Conservation (phyloP, 1,140 invertebrate species). For the Bombus turneri region DNA sequence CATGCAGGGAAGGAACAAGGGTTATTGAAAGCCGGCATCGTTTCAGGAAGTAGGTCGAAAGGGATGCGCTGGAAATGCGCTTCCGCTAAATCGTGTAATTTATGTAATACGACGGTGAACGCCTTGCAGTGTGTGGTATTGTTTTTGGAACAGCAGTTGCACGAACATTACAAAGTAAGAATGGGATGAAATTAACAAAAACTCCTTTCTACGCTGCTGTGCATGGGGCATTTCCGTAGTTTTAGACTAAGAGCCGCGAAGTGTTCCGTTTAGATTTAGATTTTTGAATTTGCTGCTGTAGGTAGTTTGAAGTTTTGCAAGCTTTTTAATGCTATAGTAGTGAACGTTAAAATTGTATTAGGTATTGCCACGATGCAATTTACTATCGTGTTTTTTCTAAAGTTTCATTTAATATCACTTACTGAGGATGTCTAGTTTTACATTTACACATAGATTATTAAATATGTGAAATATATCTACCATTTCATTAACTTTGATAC, state of each 20-base stretch:
- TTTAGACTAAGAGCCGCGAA: neutral
- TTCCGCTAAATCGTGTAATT: conserved; percentile 19
- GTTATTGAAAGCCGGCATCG: conserved; percentile 11
- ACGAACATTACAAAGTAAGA: conserved; percentile 10
- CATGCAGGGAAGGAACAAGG: neutral
- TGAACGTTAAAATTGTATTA: too few species aligned
- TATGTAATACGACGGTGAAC: conserved; percentile 8
- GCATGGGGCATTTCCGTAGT: neutral
- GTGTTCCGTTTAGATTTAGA: too few species aligned
- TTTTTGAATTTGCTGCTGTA: too few species aligned
- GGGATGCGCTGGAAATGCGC: neutral
- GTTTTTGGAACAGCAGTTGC: neutral
- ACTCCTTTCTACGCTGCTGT: neutral
- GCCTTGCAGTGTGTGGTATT: neutral
- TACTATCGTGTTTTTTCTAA: too few species aligned
- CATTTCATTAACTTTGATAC: too few species aligned
- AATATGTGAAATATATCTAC: too few species aligned
- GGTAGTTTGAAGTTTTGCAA: too few species aligned
- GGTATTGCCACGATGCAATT: too few species aligned
- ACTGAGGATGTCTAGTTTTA: too few species aligned
- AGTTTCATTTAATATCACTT: too few species aligned
- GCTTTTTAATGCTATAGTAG: too few species aligned
- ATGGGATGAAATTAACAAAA: neutral
- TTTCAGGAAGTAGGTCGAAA: conserved; percentile 23
- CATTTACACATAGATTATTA: too few species aligned